Base-by-base conservation (phyloP, 2,113 vertebrate genomes). In the Anguilla japonica region DNA sequence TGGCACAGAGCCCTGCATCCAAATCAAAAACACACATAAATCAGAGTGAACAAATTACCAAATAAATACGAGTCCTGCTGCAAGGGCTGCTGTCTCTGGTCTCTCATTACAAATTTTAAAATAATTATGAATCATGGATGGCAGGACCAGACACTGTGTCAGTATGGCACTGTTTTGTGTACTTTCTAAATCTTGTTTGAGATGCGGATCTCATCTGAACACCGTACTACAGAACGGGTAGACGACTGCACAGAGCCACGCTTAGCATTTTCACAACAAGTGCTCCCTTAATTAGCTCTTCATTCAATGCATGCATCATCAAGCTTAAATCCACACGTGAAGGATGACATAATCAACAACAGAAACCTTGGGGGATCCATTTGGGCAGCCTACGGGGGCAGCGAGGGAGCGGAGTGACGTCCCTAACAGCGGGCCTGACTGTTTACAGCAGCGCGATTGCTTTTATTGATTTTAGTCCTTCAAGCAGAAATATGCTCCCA, bases 391-490 rank as follows among this genome's bases (percentile, higher is more conserved):
- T 9, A 41, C 56, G 63, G 20, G 60, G n/a, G 60, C 8, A 20
- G 7, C 5, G 75, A 11, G 40, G 41, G 56, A 60, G 56, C 26
- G 16, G 26, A 80, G n/a, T 40, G 50, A 75, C 39, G 50, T 88
- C 71, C 91, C 84, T 87, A 34, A 63, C 82, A 88, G 88, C 84
- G 43, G 84, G 85, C 84, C 46, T 88, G 89, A 87, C 89, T 92
- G 90, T 94, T 94, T 92, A 92, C 88, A 81, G 89, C 87, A 88
- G 85, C 88, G 89, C 93, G 92, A 95, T 95, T 93, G 90, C 92
- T 93, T 94, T 90, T 90, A 95, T 93, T 91, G 94, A 95, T 94
- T 84, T 46, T 5, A 57, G 86, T 82, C 2, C 22, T 90, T 85
- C 85, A 79, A 88, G 84, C 83, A 22, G 83, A 90, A 90, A 82